Percentiles rank a stretch among this genome's conserved stretches.
Conservation (phyloP, 2,888 invertebrate species). For the Aphidius colemani region DNA sequence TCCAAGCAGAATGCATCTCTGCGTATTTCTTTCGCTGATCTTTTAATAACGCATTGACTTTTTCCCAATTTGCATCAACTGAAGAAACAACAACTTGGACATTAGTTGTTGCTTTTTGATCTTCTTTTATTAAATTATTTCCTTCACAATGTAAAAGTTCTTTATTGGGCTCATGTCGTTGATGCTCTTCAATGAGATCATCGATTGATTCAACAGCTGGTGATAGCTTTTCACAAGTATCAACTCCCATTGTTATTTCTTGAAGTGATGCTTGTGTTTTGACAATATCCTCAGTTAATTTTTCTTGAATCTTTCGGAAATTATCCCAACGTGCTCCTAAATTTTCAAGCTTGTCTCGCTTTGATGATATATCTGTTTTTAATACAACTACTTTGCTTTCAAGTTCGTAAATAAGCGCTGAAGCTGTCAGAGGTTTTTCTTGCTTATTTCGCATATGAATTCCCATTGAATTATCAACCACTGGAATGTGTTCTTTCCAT, state of each 20-base stretch:
- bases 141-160: constrained; percentile 81
- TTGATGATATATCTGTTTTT: constrained; percentile 70
- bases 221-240: constrained; percentile 61
- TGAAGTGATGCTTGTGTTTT: constrained; percentile 65
- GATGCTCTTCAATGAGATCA: constrained; percentile 62
- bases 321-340: constrained; percentile 78
- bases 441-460: constrained; percentile 74
- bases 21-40: constrained; percentile 77
- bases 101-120: constrained; percentile 77
- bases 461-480: constrained; percentile 71
- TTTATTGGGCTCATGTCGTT: constrained; percentile 68
- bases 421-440: constrained; percentile 74
- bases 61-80: constrained; percentile 82
- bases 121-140: constrained; percentile 77
- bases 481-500: constrained; percentile 73
- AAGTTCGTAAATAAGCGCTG: constrained; percentile 72
- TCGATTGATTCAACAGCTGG: constrained; percentile 63
- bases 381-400: constrained; percentile 73
- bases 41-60: constrained; percentile 73
- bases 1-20: constrained; percentile 74
- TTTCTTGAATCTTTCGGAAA: constrained; percentile 75
- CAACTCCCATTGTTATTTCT: constrained; percentile 63
- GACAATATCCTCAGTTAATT: constrained; percentile 70
- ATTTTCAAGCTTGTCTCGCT: constrained; percentile 72
- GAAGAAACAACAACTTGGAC: constrained; percentile 80